Percentiles rank a stretch among this genome's conserved stretches.
phyloP scores from a whole-genome alignment of 2,797 vertebrate species.

The Phalanger gymnotis region DNA sequence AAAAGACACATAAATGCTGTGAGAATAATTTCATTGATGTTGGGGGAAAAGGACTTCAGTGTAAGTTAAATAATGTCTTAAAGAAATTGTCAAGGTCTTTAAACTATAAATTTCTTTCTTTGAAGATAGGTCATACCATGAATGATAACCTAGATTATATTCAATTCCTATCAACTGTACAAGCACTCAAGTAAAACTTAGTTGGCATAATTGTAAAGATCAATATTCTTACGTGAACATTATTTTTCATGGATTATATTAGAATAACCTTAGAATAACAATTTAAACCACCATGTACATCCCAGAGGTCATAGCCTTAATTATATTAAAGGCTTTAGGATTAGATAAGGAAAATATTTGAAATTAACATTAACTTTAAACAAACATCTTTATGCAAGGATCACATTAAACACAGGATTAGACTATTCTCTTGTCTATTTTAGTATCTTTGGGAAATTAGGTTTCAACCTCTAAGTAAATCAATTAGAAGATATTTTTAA shows the following conservation, averaged over 20 bases:
- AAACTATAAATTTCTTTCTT: background rate
- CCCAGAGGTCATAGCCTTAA: background rate
- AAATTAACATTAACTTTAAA: background rate
- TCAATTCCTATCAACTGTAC: background rate
- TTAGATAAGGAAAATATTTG: slow-evolving; percentile 7
- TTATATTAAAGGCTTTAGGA: background rate
- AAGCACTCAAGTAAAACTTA: background rate
- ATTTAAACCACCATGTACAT: background rate
- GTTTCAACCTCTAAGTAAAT: background rate
- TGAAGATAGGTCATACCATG: background rate
- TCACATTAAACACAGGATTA: background rate
- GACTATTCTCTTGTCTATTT: background rate
- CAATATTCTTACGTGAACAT: background rate
- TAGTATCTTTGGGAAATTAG: background rate
- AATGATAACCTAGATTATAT: background rate
- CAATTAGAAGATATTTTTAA: background rate
- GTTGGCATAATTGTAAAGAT: background rate
- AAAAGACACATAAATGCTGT: background rate
- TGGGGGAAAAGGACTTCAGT: background rate
- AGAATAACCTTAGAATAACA: background rate
- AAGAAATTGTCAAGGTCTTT: background rate
- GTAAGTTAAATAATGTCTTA: background rate
- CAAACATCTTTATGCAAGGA: background rate
- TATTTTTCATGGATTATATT: background rate
- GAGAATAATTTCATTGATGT: background rate